Percentiles rank a stretch among this genome's conserved stretches.
These are phyloP conservation scores for Dioctria rufipes DNA, from an alignment of 2,888 invertebrate species.

Conservation along the genomic window DNA sequence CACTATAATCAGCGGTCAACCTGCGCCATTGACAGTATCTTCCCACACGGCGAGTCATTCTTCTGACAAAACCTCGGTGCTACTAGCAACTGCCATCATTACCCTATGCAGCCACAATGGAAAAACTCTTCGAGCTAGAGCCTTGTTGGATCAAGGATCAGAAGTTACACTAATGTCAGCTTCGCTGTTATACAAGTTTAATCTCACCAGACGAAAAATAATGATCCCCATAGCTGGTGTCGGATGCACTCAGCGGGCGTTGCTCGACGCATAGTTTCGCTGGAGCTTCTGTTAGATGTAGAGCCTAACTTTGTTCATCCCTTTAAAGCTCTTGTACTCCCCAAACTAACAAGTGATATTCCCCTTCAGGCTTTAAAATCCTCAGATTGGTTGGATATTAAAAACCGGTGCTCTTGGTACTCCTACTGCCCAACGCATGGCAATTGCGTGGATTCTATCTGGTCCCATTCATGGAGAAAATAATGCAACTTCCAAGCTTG, in stretches of 20 bases:
- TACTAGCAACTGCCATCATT: background rate
- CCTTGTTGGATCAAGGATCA: background rate
- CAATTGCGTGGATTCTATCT: background rate
- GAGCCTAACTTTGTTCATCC: background rate
- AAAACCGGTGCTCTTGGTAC: background rate
- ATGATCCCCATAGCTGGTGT: background rate
- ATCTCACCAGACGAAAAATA: background rate
- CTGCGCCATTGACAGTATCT: background rate
- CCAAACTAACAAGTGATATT: background rate
- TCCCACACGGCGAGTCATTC: background rate
- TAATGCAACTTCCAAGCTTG: too few species aligned
- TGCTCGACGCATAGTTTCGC: background rate
- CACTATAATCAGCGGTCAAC: fast-evolving
- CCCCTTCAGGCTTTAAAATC: fast-evolving
- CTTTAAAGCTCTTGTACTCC: background rate
- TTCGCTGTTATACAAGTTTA: background rate
- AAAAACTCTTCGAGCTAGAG: background rate
- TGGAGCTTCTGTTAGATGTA: background rate
- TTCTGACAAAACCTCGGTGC: background rate
- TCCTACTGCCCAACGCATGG: background rate
- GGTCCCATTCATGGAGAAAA: background rate
- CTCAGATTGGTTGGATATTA: background rate
- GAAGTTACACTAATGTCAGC: background rate
- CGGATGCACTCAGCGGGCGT: background rate
- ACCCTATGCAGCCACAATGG: background rate